These are phyloP conservation scores for Penaeus chinensis DNA, from an alignment of 1,140 invertebrate genomes.

Conservation along the genomic window DNA sequence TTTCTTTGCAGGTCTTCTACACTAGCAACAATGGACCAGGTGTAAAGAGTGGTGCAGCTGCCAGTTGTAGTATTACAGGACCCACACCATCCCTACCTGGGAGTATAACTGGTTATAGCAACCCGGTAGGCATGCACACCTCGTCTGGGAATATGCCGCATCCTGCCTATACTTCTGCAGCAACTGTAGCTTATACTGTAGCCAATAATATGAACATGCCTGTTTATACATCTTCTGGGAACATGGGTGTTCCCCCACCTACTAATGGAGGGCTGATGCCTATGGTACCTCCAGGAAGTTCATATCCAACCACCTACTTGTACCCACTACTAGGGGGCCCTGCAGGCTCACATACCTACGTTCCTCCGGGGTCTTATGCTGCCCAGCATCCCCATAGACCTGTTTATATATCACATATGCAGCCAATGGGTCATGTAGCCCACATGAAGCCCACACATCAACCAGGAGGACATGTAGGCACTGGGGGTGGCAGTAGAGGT, in stretches of 20 bases:
- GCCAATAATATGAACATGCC: conserved; percentile 50
- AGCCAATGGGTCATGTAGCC: conserved; percentile 14
- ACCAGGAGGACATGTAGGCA: conserved; percentile 18
- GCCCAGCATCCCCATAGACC: conserved; percentile 45
- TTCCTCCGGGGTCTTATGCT: conserved; percentile 44
- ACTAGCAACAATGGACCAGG: conserved; percentile 38
- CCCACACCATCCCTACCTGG: conserved; percentile 2
- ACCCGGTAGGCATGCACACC: neutral
- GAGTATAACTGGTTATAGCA: conserved; percentile 20
- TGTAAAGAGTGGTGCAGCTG: conserved; percentile 36
- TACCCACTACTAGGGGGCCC: conserved; percentile 32
- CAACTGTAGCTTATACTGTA: conserved; percentile 35
- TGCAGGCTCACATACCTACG: conserved; percentile 24
- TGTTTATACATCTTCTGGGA: conserved; percentile 50
- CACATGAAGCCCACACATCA: conserved; percentile 37
- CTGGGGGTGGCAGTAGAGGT: conserved; percentile 53
- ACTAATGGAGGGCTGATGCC: conserved; percentile 42
- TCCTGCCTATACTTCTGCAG: neutral
- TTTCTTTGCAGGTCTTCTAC: conserved; percentile 35
- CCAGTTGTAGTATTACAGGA: conserved; percentile 25
- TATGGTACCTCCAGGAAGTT: conserved; percentile 46
- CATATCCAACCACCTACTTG: conserved; percentile 41
- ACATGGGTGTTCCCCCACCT: conserved; percentile 50
- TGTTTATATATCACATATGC: conserved; percentile 32
- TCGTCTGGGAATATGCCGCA: neutral